These are phyloP conservation scores for Megaleporinus macrocephalus DNA, from an alignment of 2,113 vertebrate genomes.

Conservation along the genomic window DNA sequence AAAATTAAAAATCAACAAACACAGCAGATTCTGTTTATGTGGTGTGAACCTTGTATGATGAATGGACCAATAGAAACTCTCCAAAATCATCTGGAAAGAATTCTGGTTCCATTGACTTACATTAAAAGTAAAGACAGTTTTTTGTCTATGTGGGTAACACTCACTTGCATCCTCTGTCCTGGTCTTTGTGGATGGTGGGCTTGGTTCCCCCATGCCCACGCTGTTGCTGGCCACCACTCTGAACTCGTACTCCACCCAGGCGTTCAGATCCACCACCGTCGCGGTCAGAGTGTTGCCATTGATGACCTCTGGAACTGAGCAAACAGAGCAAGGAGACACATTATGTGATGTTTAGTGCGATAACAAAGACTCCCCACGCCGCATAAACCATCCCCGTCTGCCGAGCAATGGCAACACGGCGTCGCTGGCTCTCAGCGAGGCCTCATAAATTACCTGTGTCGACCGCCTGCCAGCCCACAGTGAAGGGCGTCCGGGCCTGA, in stretches of 20 bases:
- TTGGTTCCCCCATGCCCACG: constrained; percentile 93
- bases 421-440: background rate
- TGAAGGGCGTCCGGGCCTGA: constrained; percentile 90
- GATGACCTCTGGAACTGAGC: constrained; percentile 86
- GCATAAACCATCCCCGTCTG: background rate
- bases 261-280: constrained; percentile 91
- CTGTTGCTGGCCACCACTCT: constrained; percentile 90
- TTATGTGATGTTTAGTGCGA: background rate
- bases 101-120: no score
- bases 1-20: no score
- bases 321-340: background rate
- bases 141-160: constrained; percentile 60
- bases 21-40: no score
- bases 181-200: constrained; percentile 91
- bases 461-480: constrained; percentile 91
- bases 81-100: no score
- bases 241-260: constrained; percentile 99
- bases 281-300: constrained; percentile 88
- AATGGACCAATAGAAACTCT: no score
- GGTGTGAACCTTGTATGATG: no score
- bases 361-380: background rate
- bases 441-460: constrained; percentile 83
- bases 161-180: constrained; percentile 95
- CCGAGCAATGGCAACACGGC: background rate
- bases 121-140: no score